Percentiles rank a stretch among this genome's conserved stretches.
phyloP scores from a whole-genome alignment of 2,113 vertebrate species.

The Alaudala cheleensis region DNA sequence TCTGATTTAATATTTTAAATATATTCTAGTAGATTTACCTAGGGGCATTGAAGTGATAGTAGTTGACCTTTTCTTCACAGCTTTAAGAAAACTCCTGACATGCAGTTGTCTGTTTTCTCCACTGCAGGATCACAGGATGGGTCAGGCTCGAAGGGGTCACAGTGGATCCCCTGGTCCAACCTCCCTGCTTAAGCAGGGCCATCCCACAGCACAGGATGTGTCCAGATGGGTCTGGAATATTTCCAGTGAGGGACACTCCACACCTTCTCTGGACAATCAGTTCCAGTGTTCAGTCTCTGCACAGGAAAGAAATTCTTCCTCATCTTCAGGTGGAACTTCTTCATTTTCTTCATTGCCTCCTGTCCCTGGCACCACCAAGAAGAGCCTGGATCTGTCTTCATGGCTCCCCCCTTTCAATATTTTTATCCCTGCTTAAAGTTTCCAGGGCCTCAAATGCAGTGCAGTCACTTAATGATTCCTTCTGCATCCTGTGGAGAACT shows the following conservation, averaged over 20 bases:
- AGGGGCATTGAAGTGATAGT: neutral
- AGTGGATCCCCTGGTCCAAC: neutral
- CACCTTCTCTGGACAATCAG: fast-evolving
- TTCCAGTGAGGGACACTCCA: neutral
- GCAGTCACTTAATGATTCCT: neutral
- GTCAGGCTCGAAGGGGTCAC: neutral
- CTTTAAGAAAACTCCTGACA: neutral
- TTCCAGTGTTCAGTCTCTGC: fast-evolving
- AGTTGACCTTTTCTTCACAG: neutral
- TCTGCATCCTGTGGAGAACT: neutral
- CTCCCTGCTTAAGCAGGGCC: neutral
- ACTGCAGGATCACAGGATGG: neutral
- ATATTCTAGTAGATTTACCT: neutral
- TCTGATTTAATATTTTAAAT: neutral
- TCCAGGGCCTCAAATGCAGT: neutral
- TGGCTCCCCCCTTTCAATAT: neutral
- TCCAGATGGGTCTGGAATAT: neutral
- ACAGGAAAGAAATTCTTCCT: neutral
- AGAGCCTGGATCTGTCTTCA: neutral
- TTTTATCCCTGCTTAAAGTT: neutral
- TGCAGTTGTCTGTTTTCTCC: neutral
- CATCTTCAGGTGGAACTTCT: neutral
- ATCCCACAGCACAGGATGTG: neutral
- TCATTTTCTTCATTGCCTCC: neutral
- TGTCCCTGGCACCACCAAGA: neutral